These are phyloP conservation scores for Salvelinus alpinus DNA, from an alignment of 2,113 vertebrate species.

Conservation along the genomic window DNA sequence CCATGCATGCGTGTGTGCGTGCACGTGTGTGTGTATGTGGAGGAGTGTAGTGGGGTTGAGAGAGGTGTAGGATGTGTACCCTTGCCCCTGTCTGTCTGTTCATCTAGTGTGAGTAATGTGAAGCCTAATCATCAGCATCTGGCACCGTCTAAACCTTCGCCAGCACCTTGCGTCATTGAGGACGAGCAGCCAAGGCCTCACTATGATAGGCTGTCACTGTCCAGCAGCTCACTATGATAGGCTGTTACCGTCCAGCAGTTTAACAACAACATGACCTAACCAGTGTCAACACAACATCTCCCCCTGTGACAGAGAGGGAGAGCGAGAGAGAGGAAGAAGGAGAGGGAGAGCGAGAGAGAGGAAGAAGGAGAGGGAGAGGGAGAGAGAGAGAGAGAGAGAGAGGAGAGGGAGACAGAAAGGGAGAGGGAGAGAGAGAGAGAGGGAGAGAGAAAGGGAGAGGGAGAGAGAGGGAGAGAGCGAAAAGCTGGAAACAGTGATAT, in stretches of 20 bases:
- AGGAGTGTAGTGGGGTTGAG: too few species aligned
- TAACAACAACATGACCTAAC: slow-evolving; percentile 41
- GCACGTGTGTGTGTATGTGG: too few species aligned
- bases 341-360: too few species aligned
- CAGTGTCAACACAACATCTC: slow-evolving; percentile 65
- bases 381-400: accelerated
- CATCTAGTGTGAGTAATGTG: slow-evolving; percentile 60
- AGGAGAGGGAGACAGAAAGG: too few species aligned
- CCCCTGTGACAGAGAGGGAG: slow-evolving; percentile 49
- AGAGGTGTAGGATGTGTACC: not conserved
- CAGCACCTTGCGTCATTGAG: slow-evolving; percentile 65
- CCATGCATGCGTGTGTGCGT: not conserved
- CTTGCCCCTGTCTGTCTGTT: not conserved
- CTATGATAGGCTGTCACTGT: slow-evolving; percentile 48
- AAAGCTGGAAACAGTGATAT: slow-evolving; percentile 71
- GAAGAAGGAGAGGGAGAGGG: accelerated
- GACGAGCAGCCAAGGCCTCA: slow-evolving; percentile 30
- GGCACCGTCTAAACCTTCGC: slow-evolving; percentile 59
- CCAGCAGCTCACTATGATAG: slow-evolving; percentile 50
- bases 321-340: too few species aligned
- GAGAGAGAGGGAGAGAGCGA: too few species aligned
- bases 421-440: too few species aligned
- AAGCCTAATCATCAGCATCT: slow-evolving; percentile 74
- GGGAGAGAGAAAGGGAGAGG: too few species aligned
- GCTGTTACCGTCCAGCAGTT: slow-evolving; percentile 34